phyloP scores from a whole-genome alignment of 2,888 invertebrate genomes.

The Galerucella nymphaeae region DNA sequence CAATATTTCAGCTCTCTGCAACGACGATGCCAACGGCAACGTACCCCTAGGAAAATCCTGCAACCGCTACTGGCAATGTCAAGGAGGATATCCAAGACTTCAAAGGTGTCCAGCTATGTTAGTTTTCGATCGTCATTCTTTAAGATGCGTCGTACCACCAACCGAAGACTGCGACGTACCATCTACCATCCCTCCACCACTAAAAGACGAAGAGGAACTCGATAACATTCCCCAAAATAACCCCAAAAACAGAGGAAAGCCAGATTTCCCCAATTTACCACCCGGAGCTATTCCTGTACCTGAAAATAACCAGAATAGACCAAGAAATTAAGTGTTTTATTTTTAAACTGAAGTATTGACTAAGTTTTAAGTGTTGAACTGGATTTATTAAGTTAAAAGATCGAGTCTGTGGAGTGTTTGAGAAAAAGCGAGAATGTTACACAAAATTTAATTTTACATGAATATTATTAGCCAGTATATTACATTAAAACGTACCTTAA shows the following conservation, averaged over 20 bases:
- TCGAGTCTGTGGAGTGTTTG: neutral
- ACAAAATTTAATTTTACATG: neutral
- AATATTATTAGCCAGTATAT: conserved; percentile 2
- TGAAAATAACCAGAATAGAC: conserved; percentile 51
- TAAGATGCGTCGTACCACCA: conserved; percentile 88
- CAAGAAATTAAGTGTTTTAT: conserved; percentile 42
- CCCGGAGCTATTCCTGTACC: conserved; percentile 63
- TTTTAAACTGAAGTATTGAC: too few species aligned
- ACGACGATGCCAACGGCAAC: conserved; percentile 91
- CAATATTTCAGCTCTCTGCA: conserved; percentile 81
- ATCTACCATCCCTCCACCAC: conserved; percentile 76
- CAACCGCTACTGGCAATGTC: conserved; percentile 95
- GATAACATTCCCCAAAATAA: conserved; percentile 60
- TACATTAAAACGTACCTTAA: conserved; percentile 2
- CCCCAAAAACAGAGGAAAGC: conserved; percentile 51
- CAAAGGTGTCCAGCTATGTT: conserved; percentile 92
- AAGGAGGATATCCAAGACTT: conserved; percentile 91
- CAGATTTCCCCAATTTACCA: conserved; percentile 59
- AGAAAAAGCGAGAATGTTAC: neutral
- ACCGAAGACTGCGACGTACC: conserved; percentile 91
- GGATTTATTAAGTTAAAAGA: conserved; percentile 14
- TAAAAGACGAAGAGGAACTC: conserved; percentile 64
- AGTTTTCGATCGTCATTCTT: conserved; percentile 84
- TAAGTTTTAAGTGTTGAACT: conserved; percentile 17
- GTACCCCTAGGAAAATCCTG: conserved; percentile 92